Conservation (phyloP, 2,797 vertebrate genomes). For the Capromys pilorides region DNA sequence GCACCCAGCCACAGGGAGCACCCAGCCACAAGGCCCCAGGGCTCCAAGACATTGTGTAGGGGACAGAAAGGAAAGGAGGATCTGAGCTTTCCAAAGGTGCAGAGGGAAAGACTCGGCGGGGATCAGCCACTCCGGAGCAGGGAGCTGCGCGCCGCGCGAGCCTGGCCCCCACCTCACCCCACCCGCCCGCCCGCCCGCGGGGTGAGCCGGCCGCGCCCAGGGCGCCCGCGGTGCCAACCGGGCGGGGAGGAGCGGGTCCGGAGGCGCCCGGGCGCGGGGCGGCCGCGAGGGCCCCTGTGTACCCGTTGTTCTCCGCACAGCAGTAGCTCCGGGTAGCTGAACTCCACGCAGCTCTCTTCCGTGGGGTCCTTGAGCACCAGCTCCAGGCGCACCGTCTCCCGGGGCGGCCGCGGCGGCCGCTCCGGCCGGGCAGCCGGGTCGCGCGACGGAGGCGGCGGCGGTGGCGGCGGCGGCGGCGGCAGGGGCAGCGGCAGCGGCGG, state of each 20-base stretch:
- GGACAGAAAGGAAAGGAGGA: neutral
- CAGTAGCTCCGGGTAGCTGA: conserved; percentile 96
- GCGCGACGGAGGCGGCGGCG: conserved; percentile 64
- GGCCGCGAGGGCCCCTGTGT: conserved; percentile 69
- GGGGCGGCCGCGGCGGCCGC: conserved; percentile 79
- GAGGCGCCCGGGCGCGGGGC: neutral
- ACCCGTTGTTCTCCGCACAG: conserved; percentile 86
- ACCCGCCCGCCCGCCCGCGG: neutral
- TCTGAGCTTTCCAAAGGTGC: conserved; percentile 55
- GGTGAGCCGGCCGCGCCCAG: conserved; percentile 14
- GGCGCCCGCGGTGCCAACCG: conserved; percentile 47
- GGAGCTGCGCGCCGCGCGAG: neutral
- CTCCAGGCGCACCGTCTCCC: conserved; percentile 91
- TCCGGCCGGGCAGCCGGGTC: conserved; percentile 81
- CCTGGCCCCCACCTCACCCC: neutral
- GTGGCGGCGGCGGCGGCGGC: conserved; percentile 74
- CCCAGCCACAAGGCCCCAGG: conserved; percentile 17
- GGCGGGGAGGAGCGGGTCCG: neutral
- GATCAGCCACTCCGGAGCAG: neutral
- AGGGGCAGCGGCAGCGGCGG: conserved; percentile 73
- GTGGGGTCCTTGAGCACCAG: conserved; percentile 93
- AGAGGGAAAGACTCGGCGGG: neutral
- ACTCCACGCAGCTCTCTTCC: conserved; percentile 94
- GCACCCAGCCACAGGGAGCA: conserved; percentile 47
- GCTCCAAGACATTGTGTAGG: neutral